Base-by-base conservation (phyloP, 2,797 vertebrate genomes). In the Adelosebastes latens region DNA sequence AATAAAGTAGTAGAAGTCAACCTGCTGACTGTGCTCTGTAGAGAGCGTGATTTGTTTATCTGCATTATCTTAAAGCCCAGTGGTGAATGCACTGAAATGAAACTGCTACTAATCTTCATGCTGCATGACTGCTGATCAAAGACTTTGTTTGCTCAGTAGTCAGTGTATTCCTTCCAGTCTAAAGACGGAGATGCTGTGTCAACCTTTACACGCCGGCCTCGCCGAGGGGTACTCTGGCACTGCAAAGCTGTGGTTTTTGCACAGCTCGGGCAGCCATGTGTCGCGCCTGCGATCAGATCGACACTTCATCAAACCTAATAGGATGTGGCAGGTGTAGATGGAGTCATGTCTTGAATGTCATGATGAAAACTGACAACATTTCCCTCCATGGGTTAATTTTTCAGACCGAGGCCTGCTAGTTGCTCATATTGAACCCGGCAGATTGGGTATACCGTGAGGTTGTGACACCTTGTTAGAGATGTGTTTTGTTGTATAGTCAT, bases 241-340 rank as follows among this genome's bases (percentile, higher is more conserved):
- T 24, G 73, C 52, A 76, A 64, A 80, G 80, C 76, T 81, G 91
- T 68, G 70, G 85, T 81, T 83, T 79, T 76, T 53, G 80, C 59
- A 75, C 64, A 9, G 61, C 60, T 25, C 11, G 13, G 55, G 46
- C 55, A 64, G 63, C 79, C 80, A 55, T 77, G 88, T 87, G 83
- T 82, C 24, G 6, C 32, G 71, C 67, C 58, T 60, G 52, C 72
- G 91, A 92, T 89, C 36, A 2, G 75, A 89, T 89, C 46, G 64
- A 78, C 83, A 49, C 74, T 78, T 85, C 75, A 34, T 86, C 79
- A 14, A 9, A 36, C 42, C 22, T 87, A 85, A 92, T 80, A 62
- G 56, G 71, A 86, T 67, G 61, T 84, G 89, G 80, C 89, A 83
- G 85, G 87, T 87, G 82, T 79, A 83, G 76, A 87, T 71, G 52